These are phyloP conservation scores for Serranus cabrilla DNA, from an alignment of 2,797 vertebrate genomes.

Conservation along the genomic window DNA sequence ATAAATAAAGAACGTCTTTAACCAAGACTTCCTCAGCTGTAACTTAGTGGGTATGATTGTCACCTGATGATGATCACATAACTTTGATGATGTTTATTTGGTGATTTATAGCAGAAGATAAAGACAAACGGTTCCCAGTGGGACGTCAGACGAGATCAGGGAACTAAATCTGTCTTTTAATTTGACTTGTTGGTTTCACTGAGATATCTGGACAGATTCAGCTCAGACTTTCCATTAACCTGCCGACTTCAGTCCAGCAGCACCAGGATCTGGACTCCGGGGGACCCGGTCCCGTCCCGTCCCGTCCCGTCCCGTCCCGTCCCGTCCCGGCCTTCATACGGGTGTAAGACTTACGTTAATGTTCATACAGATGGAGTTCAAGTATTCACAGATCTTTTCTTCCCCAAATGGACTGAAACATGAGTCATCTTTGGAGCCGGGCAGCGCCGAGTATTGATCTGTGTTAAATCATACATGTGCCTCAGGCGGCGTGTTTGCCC, in stretches of 20 bases:
- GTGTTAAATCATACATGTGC: conserved; percentile 8
- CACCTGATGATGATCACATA: too few relatives aligned
- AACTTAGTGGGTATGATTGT: too few relatives aligned
- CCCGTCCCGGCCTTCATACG: neutral
- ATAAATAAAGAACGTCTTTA: too few relatives aligned
- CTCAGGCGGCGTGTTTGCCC: conserved; percentile 26
- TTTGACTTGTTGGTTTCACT: too few relatives aligned
- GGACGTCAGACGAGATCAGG: too few relatives aligned
- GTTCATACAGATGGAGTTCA: neutral
- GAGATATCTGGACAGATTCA: neutral
- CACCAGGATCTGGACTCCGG: neutral
- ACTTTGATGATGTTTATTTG: too few relatives aligned
- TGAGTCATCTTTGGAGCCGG: neutral
- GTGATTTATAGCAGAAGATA: too few relatives aligned
- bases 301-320: neutral
- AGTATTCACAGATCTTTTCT: neutral
- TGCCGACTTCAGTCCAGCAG: neutral
- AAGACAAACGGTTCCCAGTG: too few relatives aligned
- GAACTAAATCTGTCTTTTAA: too few relatives aligned
- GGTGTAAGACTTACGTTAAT: neutral
- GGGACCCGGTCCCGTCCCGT: neutral
- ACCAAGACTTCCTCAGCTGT: too few relatives aligned
- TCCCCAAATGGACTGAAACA: neutral
- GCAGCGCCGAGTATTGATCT: conserved; percentile 22
- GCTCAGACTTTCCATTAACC: neutral